Evolutionary conservation across 2,888 invertebrate genomes (phyloP), one percentile per base, ranked within the genome.

Genomic region (Thumatha senex): DNA sequence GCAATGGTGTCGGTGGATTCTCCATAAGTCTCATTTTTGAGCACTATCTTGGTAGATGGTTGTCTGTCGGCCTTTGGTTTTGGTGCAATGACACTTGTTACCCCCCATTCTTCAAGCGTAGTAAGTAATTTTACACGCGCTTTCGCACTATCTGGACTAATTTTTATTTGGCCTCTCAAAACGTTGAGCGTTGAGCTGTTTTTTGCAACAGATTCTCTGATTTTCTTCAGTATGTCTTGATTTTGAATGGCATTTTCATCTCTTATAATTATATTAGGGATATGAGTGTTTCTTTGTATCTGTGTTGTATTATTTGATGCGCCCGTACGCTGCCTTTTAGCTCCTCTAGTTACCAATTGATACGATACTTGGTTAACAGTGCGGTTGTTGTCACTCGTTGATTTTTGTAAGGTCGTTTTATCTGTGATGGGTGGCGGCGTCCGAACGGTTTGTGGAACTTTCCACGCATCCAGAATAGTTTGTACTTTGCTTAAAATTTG

Each of bases 141-240:
- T 31, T 2, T 11, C 31, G 31, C 31, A 36, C 36, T 44, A 44
- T 36, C 29, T 1, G 36, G 46, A 33, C 36, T 13, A 40, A 46
- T 41, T 46, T 51, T 42, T 31, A 40, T 45, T 51, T 55, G 51
- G 36, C 40, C 40, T 44, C 46, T 42, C 10, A 30, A 34, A 43
- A 55, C 43, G 40, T 55, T 54, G 12, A 51, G 51, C 36, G 55
- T 51, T 48, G 48, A 56, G 51, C 46, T 49, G 49, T 56, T 56
- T 14, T 49, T 52, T n/a, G 51, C 56, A 44, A 52, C 56, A 46
- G 51, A 48, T 49, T 53, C 50, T 48, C 53, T 41, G n/a, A 51
- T 51, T 38, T 46, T 46, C 35, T 49, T 49, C n/a, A 44, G 36
- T 38, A 5, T 24, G 18, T 4, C 18, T 5, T 24, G 18, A 24